Percentiles rank a stretch among this genome's conserved stretches.
Conservation (phyloP, 2,797 vertebrate species). For the Sus cebifrons region DNA sequence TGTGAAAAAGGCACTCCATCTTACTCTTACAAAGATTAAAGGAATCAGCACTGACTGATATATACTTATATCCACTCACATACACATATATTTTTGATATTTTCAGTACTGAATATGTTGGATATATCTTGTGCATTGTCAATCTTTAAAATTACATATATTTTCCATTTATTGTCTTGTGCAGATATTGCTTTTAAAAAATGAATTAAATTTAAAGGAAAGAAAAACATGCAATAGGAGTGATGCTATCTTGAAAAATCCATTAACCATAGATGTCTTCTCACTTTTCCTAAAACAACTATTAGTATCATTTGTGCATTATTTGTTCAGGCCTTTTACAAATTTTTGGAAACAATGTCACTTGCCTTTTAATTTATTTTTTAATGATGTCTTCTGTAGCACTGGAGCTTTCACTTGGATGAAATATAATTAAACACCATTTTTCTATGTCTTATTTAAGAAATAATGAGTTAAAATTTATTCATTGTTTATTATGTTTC, state of each 20-base stretch:
- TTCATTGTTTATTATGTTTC: neutral
- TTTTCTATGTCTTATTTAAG: neutral
- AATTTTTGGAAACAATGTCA: neutral
- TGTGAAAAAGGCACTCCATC: neutral
- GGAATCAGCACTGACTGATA: neutral
- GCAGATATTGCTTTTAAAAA: neutral
- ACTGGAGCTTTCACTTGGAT: neutral
- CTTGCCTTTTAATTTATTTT: neutral
- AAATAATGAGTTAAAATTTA: neutral
- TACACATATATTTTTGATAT: neutral
- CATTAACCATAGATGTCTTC: neutral
- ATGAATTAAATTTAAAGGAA: slow-evolving; percentile 14
- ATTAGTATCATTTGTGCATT: neutral
- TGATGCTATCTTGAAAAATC: neutral
- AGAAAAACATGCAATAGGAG: neutral
- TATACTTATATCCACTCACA: neutral
- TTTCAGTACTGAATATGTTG: neutral
- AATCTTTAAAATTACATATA: neutral
- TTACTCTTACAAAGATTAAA: neutral
- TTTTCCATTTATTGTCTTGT: neutral
- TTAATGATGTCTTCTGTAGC: neutral
- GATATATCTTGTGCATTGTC: neutral
- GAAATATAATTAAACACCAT: neutral
- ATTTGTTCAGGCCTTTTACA: neutral
- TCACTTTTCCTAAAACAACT: neutral